These are phyloP conservation scores for Rutilus rutilus DNA, from an alignment of 2,113 vertebrate species.

Conservation along the genomic window DNA sequence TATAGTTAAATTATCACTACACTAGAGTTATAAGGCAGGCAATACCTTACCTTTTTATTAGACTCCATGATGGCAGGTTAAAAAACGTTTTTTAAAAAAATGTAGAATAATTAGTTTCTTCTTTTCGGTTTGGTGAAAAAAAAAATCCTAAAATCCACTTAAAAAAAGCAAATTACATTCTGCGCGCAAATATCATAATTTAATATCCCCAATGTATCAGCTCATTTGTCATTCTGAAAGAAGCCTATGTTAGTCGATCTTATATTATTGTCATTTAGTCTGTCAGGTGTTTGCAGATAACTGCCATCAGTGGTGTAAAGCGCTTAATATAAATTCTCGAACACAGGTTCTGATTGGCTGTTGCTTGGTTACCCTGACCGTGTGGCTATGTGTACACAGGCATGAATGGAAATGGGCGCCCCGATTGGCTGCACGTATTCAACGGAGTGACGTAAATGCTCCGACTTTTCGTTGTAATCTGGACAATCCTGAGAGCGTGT, in stretches of 20 bases:
- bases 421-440: constrained; percentile 38
- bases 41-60: constrained; percentile 49
- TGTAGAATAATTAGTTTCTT: neutral
- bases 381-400: neutral
- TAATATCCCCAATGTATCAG: constrained; percentile 1
- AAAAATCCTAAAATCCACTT: neutral
- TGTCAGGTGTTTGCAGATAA: neutral
- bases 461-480: neutral
- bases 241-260: neutral
- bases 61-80: constrained; percentile 48
- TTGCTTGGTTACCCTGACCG: neutral
- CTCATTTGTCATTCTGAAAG: neutral
- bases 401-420: neutral
- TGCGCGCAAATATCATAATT: neutral
- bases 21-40: neutral
- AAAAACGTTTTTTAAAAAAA: neutral
- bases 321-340: constrained; percentile 22
- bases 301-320: constrained; percentile 34
- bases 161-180: neutral
- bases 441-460: neutral
- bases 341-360: constrained; percentile 41
- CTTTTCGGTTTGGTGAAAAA: neutral
- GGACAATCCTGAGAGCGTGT: neutral
- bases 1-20: neutral
- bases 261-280: neutral